Evolutionary conservation across 2,113 vertebrate genomes (phyloP).

Genomic region (Nyctereutes procyonoides): DNA sequence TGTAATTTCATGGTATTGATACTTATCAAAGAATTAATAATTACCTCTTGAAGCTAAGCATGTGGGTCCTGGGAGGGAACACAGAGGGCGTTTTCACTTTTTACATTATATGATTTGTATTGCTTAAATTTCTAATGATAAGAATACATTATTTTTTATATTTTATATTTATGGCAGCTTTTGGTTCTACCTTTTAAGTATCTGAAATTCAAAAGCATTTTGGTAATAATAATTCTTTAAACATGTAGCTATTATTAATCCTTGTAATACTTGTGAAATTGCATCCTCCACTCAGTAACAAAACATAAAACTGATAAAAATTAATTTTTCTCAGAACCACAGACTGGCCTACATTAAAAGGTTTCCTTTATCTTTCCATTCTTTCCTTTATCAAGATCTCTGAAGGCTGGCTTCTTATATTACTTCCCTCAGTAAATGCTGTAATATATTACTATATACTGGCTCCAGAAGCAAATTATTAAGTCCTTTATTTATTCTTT

Average conservation of each 20-base stretch:
- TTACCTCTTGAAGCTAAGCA: not conserved
- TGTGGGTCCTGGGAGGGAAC: too few species aligned
- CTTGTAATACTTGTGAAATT: not conserved
- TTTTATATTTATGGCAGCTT: not conserved
- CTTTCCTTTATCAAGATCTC: not conserved
- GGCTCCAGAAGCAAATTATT: not conserved
- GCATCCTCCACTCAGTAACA: not conserved
- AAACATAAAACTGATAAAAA: not conserved
- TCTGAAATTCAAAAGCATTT: not conserved
- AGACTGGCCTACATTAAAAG: not conserved
- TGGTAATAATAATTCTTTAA: constrained; percentile 2
- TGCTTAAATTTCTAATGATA: constrained; percentile 27
- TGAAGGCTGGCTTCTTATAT: not conserved
- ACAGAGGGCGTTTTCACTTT: not conserved
- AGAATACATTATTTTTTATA: not conserved
- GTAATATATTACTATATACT: not conserved
- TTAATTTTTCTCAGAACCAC: not conserved
- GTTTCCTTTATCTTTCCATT: not conserved
- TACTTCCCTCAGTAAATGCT: not conserved
- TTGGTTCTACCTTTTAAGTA: not conserved
- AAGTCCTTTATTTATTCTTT: not conserved
- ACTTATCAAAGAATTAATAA: not conserved
- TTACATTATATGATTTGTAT: not conserved
- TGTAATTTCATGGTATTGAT: not conserved
- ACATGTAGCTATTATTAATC: not conserved